A percentile compares a stretch with the other conserved stretches of the same genome.
Evolutionary conservation across 2,888 invertebrate species (phyloP).

Genomic region (Cephalotes varians): DNA sequence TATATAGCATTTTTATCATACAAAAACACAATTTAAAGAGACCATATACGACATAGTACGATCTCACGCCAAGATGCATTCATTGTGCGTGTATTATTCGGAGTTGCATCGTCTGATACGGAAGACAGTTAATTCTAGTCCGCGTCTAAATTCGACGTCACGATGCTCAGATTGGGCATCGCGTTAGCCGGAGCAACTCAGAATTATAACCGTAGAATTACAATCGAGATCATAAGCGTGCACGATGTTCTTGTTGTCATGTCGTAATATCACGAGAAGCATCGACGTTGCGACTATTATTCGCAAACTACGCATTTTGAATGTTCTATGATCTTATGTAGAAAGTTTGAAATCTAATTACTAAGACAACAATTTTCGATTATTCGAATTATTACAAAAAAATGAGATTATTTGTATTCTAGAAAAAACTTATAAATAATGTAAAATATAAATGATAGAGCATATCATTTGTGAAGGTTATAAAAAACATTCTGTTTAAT

Average conservation of each 20-base stretch:
- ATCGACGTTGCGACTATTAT: slow-evolving; percentile 6
- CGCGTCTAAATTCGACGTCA: slow-evolving; percentile 65
- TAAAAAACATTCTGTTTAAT: background rate
- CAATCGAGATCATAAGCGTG: slow-evolving; percentile 44
- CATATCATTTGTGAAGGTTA: background rate
- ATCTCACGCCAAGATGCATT: slow-evolving; percentile 53
- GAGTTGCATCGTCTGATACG: slow-evolving; percentile 55
- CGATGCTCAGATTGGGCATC: slow-evolving; percentile 63
- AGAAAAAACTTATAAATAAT: background rate
- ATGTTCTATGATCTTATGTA: background rate
- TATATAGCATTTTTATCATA: slow-evolving; percentile 1
- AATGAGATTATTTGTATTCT: too few relatives aligned
- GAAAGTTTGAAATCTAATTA: background rate
- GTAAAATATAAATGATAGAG: background rate
- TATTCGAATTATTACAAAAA: background rate
- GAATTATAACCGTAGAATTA: slow-evolving; percentile 35
- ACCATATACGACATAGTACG: slow-evolving; percentile 41
- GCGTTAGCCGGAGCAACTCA: slow-evolving; percentile 3
- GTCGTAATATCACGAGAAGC: slow-evolving; percentile 16
- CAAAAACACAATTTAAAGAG: slow-evolving; percentile 36
- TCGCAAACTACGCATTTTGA: slow-evolving; percentile 10
- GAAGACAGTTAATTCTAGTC: slow-evolving; percentile 59
- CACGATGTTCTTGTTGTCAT: slow-evolving; percentile 31
- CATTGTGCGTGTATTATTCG: slow-evolving; percentile 68
- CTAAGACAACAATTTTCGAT: background rate